Evolutionary conservation across 1,140 invertebrate species (phyloP).

Genomic region (Aplysia californica): DNA sequence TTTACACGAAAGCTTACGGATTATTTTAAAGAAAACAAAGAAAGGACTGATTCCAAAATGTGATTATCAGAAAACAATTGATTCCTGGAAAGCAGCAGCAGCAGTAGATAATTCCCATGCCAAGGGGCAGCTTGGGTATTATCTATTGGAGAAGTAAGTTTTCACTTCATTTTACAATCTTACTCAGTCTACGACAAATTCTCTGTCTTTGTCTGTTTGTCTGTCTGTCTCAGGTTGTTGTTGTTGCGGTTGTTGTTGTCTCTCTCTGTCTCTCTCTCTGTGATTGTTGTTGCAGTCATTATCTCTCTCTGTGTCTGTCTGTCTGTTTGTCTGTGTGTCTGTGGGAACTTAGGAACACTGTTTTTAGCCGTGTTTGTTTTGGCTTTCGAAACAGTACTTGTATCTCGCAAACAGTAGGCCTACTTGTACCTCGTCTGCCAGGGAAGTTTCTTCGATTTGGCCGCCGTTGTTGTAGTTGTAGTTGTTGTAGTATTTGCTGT

Average conservation of each 20-base stretch:
- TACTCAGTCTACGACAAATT: no score
- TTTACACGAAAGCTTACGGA: neutral
- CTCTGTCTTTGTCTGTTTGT: no score
- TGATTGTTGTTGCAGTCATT: neutral
- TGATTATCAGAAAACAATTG: conserved; percentile 15
- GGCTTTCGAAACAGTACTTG: no score
- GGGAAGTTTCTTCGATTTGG: no score
- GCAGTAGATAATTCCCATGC: neutral
- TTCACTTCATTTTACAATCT: neutral
- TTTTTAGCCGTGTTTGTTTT: no score
- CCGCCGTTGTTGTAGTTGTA: neutral
- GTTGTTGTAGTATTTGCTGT: neutral
- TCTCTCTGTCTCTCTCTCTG: neutral
- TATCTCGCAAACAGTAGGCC: neutral
- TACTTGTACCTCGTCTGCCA: neutral
- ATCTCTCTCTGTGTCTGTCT: neutral
- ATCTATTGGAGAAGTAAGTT: neutral
- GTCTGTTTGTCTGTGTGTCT: neutral
- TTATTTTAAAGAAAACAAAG: neutral
- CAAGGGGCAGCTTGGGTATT: conserved; percentile 4
- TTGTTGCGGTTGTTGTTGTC: no score
- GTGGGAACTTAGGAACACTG: no score
- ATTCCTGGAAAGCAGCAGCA: neutral
- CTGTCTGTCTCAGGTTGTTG: no score
- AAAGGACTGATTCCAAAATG: neutral